A percentile compares a stretch with the other conserved stretches of the same genome.
Conservation (phyloP, 2,113 vertebrate species). For the Synodontis membranacea region DNA sequence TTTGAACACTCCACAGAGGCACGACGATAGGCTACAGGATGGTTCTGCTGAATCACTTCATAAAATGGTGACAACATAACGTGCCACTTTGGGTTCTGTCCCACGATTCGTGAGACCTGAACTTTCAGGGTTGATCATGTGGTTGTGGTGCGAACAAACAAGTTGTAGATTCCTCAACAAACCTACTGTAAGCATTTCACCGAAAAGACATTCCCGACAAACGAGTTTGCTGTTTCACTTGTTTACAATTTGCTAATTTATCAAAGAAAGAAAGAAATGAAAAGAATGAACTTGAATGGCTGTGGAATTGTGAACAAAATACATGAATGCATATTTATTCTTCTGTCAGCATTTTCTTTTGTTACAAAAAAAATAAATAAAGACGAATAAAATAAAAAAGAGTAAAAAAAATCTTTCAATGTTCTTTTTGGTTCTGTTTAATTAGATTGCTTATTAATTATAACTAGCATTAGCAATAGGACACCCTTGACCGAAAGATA, state of each 20-base stretch:
- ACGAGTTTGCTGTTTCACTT: conserved; percentile 2
- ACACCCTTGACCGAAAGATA: not conserved
- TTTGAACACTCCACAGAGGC: not conserved
- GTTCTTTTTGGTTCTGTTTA: not conserved
- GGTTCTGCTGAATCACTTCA: not conserved
- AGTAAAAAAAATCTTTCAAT: not conserved
- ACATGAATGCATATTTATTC: conserved; percentile 74
- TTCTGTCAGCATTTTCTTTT: conserved; percentile 61
- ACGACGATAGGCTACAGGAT: no score
- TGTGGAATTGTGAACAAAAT: conserved; percentile 41
- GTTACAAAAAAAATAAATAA: conserved; percentile 40
- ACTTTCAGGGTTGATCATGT: not conserved
- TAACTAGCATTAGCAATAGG: not conserved
- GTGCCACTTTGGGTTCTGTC: not conserved
- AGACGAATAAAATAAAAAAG: not conserved
- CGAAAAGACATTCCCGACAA: not conserved
- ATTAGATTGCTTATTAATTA: no score
- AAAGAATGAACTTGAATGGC: conserved; percentile 8
- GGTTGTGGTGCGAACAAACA: not conserved
- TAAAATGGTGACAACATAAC: not conserved
- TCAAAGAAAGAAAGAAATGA: not conserved
- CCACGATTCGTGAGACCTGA: not conserved
- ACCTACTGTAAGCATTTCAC: not conserved
- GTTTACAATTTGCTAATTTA: conserved; percentile 33
- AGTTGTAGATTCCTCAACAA: not conserved